phyloP scores from a whole-genome alignment of 2,113 vertebrate genomes.

The Lepisosteus oculatus region DNA sequence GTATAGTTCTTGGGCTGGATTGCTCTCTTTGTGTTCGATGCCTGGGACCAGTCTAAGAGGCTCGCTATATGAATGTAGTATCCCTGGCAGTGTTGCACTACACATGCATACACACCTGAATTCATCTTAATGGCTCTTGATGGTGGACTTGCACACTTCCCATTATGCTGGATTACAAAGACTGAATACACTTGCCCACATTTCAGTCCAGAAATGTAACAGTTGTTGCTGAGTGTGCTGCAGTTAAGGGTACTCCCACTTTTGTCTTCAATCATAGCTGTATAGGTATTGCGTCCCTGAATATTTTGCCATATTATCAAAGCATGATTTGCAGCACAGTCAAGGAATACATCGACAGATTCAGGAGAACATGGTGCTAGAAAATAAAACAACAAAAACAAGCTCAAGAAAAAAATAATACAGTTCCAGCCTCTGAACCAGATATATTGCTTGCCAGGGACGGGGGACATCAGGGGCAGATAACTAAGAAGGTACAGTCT shows the following conservation, averaged over 20 bases:
- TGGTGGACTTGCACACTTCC: slow-evolving; percentile 48
- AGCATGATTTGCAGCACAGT: slow-evolving; percentile 56
- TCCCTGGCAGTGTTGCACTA: no score
- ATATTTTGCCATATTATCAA: slow-evolving; percentile 52
- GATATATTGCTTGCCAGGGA: no score
- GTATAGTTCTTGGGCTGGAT: no score
- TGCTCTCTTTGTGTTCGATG: no score
- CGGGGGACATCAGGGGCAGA: no score
- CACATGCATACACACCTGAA: slow-evolving; percentile 48
- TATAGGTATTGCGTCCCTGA: slow-evolving; percentile 45
- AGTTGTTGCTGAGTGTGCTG: slow-evolving; percentile 48
- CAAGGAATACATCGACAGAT: slow-evolving; percentile 38
- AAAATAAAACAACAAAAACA: not conserved
- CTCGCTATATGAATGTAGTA: no score
- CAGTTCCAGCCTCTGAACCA: no score
- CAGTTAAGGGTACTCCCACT: slow-evolving; percentile 50
- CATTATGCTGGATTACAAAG: slow-evolving; percentile 44
- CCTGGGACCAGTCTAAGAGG: no score
- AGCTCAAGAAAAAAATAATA: no score
- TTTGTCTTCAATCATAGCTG: slow-evolving; percentile 46
- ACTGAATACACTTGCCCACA: slow-evolving; percentile 53
- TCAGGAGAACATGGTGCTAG: slow-evolving; percentile 60
- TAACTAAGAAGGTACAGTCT: no score
- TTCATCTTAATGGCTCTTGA: slow-evolving; percentile 49
- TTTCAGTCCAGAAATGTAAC: slow-evolving; percentile 47